Evolutionary conservation across 2,113 vertebrate genomes (phyloP), one percentile per base, ranked within the genome.

Genomic region (Rynchops niger): DNA sequence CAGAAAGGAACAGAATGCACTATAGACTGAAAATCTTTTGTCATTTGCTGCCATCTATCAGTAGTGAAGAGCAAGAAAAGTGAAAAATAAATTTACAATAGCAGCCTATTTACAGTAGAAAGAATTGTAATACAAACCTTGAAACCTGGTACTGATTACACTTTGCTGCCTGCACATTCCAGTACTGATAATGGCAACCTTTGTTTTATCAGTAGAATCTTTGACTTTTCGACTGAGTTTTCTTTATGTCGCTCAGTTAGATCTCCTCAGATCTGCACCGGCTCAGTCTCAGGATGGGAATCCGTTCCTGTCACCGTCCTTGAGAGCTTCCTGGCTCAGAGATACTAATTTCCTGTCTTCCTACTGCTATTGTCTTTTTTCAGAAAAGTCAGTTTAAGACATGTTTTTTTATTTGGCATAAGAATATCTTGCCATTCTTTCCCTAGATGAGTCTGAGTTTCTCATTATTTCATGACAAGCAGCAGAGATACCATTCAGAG

Each of bases 1-100:
- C 34, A 72, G 40, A 32, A 82, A 10, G 1, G 17, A 80, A 4
- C 18, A 74, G 43, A 49, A 56, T 4, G 7, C 19, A 12, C 36
- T 2, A 29, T 2, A n/a, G 32, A 30, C 17, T 6, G 21, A 53
- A 63, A 74, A 85, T 92, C 73, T 62, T 69, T 61, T 62, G 36
- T 97, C 66, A 66, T 49, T 92, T 98, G 89, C 98, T 97, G 98
- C 98, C 97, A 97, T 82, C 97, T 98, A 78, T 70, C 98, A 95
- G 86, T 93, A 69, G 47, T 30, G 6, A 40, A 59, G 62, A 94
- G 94, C 56, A 97, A 93, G 29, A 43, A 81, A 56, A 56, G 34
- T 81, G 23, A 43, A 53, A 43, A 42, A 15, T 0, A 25, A 5
- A 29, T 23, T 38, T 47, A 59, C 29, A 61, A 3, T 12, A 49